Percentiles rank a stretch among this genome's conserved stretches.
phyloP scores from a whole-genome alignment of 2,797 vertebrate species.

The Diplodus puntazzo region DNA sequence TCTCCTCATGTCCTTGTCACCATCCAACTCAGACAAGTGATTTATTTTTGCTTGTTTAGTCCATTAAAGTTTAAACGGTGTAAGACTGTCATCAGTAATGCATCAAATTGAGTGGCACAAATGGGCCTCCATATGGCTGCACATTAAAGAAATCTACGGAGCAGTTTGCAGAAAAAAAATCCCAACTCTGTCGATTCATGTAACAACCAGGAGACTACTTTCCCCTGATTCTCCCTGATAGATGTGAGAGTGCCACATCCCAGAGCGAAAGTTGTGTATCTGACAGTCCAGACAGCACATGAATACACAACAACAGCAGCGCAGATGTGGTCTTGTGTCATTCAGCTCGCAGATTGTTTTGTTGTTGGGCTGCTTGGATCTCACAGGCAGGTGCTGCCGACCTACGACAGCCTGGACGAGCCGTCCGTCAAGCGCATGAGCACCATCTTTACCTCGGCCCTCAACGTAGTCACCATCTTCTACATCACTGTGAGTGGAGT shows the following conservation, averaged over 20 bases:
- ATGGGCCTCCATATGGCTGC: constrained; percentile 58
- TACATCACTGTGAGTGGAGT: constrained; percentile 93
- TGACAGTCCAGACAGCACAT: constrained; percentile 33
- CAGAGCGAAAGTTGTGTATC: not conserved
- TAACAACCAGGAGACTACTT: not conserved
- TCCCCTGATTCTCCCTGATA: not conserved
- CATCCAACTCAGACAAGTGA: too few relatives aligned
- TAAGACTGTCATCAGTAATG: not conserved
- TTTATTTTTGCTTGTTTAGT: too few relatives aligned
- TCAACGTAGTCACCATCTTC: constrained; percentile 97
- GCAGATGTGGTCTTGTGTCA: constrained; percentile 15
- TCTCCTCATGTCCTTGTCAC: too few relatives aligned
- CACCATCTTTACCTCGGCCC: constrained; percentile 95
- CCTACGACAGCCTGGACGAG: constrained; percentile 97
- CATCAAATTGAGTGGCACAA: constrained; percentile 60
- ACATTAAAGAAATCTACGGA: constrained; percentile 50
- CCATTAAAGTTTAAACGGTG: too few relatives aligned
- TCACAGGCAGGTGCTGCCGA: constrained; percentile 96
- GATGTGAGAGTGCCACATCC: not conserved
- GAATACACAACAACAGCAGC: constrained; percentile 44
- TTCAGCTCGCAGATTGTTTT: constrained; percentile 37
- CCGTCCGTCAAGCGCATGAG: constrained; percentile 99
- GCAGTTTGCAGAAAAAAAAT: constrained; percentile 26
- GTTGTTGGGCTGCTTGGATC: constrained; percentile 49
- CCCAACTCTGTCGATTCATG: not conserved